Evolutionary conservation across 1,140 invertebrate species (phyloP).

Genomic region (Drosophila virilis): DNA sequence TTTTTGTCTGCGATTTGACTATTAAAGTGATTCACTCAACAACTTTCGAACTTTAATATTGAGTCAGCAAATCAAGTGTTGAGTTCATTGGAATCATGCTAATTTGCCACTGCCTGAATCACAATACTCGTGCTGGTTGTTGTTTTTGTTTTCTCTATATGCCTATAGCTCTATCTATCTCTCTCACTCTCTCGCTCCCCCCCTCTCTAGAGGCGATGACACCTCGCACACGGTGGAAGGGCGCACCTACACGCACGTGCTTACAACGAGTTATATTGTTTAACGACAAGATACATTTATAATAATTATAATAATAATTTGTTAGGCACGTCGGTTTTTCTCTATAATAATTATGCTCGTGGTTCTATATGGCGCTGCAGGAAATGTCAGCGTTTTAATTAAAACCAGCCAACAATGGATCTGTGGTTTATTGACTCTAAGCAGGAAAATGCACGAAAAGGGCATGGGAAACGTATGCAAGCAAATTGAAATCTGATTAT

Average conservation of each 20-base stretch:
- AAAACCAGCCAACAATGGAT: slow-evolving; percentile 20
- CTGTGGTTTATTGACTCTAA: neutral
- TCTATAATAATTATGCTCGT: neutral
- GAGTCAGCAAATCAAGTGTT: slow-evolving; percentile 49
- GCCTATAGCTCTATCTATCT: slow-evolving; percentile 8
- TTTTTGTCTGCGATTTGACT: slow-evolving; percentile 39
- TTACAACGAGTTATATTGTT: slow-evolving; percentile 7
- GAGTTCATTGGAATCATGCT: slow-evolving; percentile 60
- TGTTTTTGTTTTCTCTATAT: slow-evolving; percentile 1
- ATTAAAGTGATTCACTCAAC: slow-evolving; percentile 60
- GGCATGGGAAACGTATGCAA: neutral
- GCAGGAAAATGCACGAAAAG: neutral
- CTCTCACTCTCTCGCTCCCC: neutral
- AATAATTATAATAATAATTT: slow-evolving; percentile 10
- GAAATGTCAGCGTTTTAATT: slow-evolving; percentile 53
- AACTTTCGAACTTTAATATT: slow-evolving; percentile 45
- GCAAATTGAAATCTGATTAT: neutral
- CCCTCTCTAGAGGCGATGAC: slow-evolving; percentile 19
- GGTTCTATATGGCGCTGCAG: slow-evolving; percentile 15
- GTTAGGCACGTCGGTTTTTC: slow-evolving; percentile 7
- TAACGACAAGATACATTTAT: slow-evolving; percentile 2
- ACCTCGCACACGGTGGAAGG: slow-evolving; percentile 3
- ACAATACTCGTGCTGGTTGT: slow-evolving; percentile 23
- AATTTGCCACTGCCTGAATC: slow-evolving; percentile 58
- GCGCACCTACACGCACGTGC: slow-evolving; percentile 52